Evolutionary conservation across 2,888 invertebrate genomes (phyloP), one percentile per base, ranked within the genome.

Genomic region (Pyrochroa serraticornis): DNA sequence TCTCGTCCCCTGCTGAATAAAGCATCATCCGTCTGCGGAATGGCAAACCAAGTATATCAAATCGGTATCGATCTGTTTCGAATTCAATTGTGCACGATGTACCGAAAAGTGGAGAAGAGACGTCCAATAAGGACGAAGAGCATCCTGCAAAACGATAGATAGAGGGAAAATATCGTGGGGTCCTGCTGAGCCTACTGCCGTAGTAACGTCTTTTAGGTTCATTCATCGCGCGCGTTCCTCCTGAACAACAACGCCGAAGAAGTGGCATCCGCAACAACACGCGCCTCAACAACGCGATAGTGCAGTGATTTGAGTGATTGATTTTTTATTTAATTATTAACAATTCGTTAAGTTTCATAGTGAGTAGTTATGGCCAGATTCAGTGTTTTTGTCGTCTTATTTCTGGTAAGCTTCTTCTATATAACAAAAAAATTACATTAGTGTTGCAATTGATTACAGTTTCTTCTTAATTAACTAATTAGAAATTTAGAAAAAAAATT

Each of bases 101-200:
- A 69, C 70, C 71, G 69, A 72, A 71, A 71, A 74, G 72, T 67
- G 69, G 71, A 71, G 71, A 70, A 69, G 72, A 73, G 70, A 73
- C 72, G 70, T 64, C 73, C 74, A 72, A 73, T 73, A 73, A 73
- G 74, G 72, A 69, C 62, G 69, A 64, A 64, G 70, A 66, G 65
- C 58, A 64, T 67, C 66, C 68, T 64, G 65, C 12, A 36, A 57
- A 58, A 66, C 65, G 64, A 67, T 66, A 63, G 64, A 67, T 66
- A 63, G 62, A 57, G 57, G 57, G 57, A 59, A 55, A 55, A 60
- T 46, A 51, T 46, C 46, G 56, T 55, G 59, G 62, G 55, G 60
- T 62, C 58, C 63, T 62, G 65, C 66, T 65, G 62, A 64, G 64
- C 56, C 60, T 48, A 61, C 47, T 22, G 22, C 58, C 58, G 59